Evolutionary conservation across 2,888 invertebrate genomes (phyloP), one percentile per base, ranked within the genome.

Genomic region (Orgyia antiqua): DNA sequence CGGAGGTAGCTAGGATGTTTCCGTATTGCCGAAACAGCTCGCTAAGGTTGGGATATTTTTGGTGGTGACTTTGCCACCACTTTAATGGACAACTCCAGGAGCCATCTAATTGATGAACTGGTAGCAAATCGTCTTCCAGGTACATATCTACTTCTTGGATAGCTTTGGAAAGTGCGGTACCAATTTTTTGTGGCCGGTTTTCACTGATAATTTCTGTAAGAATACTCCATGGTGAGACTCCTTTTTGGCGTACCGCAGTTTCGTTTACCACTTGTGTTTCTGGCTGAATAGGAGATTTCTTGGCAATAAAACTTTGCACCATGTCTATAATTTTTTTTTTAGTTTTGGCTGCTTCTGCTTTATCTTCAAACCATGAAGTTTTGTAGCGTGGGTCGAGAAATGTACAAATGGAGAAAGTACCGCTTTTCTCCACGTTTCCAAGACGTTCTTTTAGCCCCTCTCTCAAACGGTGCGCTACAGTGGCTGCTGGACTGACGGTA

Each of bases 1-100:
- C 46, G 4, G 47, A 50, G 0, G 46, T 41, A 1, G 43, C 45
- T 31, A 49, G 31, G 2, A 48, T 32, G 21, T 52, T 46, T 2
- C 42, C 37, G 18, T 45, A 40, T 4, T 18, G 20, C 25, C 20
- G 10, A 2, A 38, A 17, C 10, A 51, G 10, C 27, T 24, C 29
- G 1, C 28, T 6, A 2, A 47, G 18, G 6, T 50, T 3, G 0
- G 46, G 43, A 12, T 46, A 46, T 4, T 25, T 36, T 12, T 19
- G 12, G n/a, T 23, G 15, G 19, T 53, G 33, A 6, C 19, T 23
- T n/a, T 31, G 31, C 46, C 48, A 50, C 48, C 48, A 52, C 26
- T 48, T 24, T n/a, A 48, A 21, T 4, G 46, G 48, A 23, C 45
- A 46, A 28, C 37, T 50, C 17, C 19, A 48, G n/a, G 13, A 24